Evolutionary conservation across 2,797 vertebrate genomes (phyloP).

Genomic region (Tokudaia tokunoshimensis): DNA sequence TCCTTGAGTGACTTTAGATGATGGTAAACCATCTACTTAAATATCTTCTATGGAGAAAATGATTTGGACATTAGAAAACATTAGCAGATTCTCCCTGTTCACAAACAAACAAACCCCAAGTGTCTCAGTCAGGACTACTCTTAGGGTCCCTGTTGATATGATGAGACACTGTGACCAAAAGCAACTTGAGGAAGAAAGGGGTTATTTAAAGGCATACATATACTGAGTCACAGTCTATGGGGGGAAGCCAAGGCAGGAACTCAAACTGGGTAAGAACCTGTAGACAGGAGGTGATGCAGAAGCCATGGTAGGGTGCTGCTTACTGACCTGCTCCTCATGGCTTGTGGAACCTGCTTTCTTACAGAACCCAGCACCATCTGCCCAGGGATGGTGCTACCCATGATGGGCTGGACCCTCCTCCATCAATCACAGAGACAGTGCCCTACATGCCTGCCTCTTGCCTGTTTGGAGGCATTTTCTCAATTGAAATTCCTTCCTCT

Average conservation of each 20-base stretch:
- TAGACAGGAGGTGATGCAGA: neutral
- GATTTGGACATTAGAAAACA: conserved; percentile 19
- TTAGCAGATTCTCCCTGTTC: neutral
- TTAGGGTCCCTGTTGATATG: neutral
- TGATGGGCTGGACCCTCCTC: neutral
- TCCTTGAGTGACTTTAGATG: neutral
- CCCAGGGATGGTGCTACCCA: neutral
- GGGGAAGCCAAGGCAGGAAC: neutral
- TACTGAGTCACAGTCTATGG: neutral
- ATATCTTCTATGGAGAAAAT: conserved; percentile 1
- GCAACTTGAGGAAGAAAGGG: neutral
- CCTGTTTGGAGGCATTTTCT: neutral
- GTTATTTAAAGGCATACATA: neutral
- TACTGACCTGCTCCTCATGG: neutral
- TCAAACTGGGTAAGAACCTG: neutral
- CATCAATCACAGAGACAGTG: neutral
- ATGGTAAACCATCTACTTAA: neutral
- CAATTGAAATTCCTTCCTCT: neutral
- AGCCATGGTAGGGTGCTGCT: neutral
- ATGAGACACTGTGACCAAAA: too few species aligned
- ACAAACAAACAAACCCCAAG: neutral
- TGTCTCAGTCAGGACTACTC: too few species aligned
- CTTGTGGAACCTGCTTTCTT: neutral
- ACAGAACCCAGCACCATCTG: neutral
- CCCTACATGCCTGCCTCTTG: neutral